A percentile compares a stretch with the other conserved stretches of the same genome.
phyloP scores from a whole-genome alignment of 2,113 vertebrate species.

The Halichoerus grypus region DNA sequence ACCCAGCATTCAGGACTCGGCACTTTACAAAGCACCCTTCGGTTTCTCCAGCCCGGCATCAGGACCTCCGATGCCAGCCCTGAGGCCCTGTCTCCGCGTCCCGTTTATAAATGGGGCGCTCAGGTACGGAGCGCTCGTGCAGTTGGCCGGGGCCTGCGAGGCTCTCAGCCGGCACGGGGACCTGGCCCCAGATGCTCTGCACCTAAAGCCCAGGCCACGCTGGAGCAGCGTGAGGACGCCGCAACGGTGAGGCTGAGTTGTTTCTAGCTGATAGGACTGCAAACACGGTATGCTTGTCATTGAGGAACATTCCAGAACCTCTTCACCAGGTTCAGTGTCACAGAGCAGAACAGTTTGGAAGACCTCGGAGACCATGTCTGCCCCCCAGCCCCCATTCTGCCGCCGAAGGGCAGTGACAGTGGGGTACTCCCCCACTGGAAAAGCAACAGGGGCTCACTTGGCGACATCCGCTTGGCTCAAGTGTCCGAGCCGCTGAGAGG shows the following conservation, averaged over 20 bases:
- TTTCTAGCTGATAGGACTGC: not conserved
- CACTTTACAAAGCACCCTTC: rapidly evolving
- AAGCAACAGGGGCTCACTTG: not conserved
- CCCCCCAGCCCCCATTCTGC: not conserved
- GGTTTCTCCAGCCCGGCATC: rapidly evolving
- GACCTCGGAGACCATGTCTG: not conserved
- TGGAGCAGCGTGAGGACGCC: rapidly evolving
- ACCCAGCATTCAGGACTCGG: rapidly evolving
- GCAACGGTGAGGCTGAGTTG: not conserved
- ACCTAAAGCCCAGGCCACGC: rapidly evolving
- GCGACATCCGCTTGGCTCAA: no score
- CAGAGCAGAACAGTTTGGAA: not conserved
- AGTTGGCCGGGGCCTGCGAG: no score
- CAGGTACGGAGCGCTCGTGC: no score
- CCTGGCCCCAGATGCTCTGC: no score
- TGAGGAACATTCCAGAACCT: not conserved
- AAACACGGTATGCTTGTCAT: rapidly evolving
- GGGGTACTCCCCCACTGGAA: not conserved
- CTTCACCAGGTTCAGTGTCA: not conserved
- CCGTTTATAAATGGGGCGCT: no score
- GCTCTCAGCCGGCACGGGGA: rapidly evolving
- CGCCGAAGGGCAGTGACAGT: no score
- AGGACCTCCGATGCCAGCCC: rapidly evolving
- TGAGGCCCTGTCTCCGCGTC: rapidly evolving
- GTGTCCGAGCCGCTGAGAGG: no score